These are phyloP conservation scores for Oryzias javanicus DNA, from an alignment of 2,113 vertebrate species.

Conservation along the genomic window DNA sequence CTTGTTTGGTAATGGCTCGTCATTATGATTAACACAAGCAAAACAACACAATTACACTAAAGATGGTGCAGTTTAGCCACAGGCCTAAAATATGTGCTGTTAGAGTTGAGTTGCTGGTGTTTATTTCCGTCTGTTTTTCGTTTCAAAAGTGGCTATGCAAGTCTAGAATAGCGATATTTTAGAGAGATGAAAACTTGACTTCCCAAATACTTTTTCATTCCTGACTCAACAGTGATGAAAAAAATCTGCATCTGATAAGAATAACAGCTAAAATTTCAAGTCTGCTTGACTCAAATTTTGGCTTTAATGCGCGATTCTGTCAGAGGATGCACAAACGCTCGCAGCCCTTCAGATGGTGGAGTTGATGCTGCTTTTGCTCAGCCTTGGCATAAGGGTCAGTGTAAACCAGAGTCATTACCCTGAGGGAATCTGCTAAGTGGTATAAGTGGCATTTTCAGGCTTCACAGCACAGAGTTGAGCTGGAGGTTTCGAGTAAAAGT, in stretches of 20 bases:
- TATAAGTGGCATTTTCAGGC: constrained; percentile 60
- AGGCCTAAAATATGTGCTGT: constrained; percentile 22
- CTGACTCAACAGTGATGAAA: neutral
- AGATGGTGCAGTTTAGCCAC: constrained; percentile 20
- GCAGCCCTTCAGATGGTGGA: constrained; percentile 48
- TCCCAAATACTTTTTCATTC: neutral
- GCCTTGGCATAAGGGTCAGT: constrained; percentile 52
- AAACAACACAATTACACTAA: constrained; percentile 36
- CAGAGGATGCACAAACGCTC: constrained; percentile 57
- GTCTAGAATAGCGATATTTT: neutral
- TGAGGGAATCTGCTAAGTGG: constrained; percentile 62
- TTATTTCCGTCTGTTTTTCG: constrained; percentile 31
- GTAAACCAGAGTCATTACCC: constrained; percentile 50
- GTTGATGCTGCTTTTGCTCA: constrained; percentile 40
- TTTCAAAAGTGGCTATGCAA: constrained; percentile 18
- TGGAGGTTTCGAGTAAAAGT: constrained; percentile 46
- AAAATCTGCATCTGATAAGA: neutral
- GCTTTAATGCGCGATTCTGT: constrained; percentile 11
- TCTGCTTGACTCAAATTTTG: constrained; percentile 8
- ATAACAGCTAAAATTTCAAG: neutral
- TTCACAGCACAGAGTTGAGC: constrained; percentile 44
- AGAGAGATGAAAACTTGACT: neutral
- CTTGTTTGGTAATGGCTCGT: constrained; percentile 37
- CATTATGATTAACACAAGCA: constrained; percentile 41
- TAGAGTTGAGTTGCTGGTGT: constrained; percentile 56